Evolutionary conservation across 2,888 invertebrate genomes (phyloP).

Genomic region (Cetonia aurata): DNA sequence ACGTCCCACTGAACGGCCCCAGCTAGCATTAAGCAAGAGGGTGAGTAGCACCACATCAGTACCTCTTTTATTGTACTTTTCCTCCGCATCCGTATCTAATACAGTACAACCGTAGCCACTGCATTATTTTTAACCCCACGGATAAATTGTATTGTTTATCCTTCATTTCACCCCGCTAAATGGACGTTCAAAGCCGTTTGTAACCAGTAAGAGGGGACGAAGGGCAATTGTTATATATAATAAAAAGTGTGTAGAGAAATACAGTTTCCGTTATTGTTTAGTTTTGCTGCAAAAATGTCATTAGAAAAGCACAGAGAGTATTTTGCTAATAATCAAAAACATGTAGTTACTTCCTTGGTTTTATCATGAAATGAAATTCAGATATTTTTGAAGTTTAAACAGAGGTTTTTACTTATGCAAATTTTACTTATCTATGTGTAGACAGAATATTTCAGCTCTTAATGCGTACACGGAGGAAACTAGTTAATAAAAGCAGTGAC

Average conservation of each 20-base stretch:
- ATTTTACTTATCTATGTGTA: too few relatives aligned
- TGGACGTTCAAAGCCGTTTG: constrained; percentile 47
- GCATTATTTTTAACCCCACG: constrained; percentile 59
- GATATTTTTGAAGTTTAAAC: too few relatives aligned
- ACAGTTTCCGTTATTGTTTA: not conserved
- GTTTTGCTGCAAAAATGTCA: too few relatives aligned
- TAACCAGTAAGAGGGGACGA: constrained; percentile 32
- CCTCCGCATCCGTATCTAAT: constrained; percentile 54
- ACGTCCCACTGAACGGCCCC: constrained; percentile 47
- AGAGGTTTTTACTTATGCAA: too few relatives aligned
- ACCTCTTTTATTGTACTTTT: constrained; percentile 37
- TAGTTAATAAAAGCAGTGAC: too few relatives aligned
- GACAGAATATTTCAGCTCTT: too few relatives aligned
- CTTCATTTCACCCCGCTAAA: constrained; percentile 56
- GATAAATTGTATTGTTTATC: constrained; percentile 56
- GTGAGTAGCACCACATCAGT: constrained; percentile 45
- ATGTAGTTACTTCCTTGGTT: too few relatives aligned
- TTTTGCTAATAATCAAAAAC: too few relatives aligned
- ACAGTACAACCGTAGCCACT: constrained; percentile 57
- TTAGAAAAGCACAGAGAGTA: too few relatives aligned
- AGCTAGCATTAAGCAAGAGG: constrained; percentile 51
- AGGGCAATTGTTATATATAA: constrained; percentile 25
- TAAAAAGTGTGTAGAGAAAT: constrained; percentile 4
- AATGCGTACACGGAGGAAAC: too few relatives aligned
- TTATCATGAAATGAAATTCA: too few relatives aligned